Conservation (phyloP, 2,888 invertebrate genomes). For the Tolmerus cingulatus region DNA sequence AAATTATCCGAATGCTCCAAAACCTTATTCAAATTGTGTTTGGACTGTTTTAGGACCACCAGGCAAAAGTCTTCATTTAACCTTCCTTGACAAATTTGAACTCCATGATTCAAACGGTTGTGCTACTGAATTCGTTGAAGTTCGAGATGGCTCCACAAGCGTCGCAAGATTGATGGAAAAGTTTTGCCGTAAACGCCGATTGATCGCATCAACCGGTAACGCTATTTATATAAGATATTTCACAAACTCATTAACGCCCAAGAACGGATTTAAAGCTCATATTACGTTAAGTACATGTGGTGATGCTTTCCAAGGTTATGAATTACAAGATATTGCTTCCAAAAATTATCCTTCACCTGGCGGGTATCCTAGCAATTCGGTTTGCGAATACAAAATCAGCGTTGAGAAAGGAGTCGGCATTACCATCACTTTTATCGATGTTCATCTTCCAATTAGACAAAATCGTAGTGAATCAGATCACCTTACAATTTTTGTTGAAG, state of each 20-base stretch:
- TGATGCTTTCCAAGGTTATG: conserved; percentile 69
- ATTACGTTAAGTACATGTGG: conserved; percentile 68
- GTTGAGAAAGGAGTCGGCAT: conserved; percentile 62
- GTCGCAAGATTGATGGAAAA: conserved; percentile 71
- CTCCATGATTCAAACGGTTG: conserved; percentile 65
- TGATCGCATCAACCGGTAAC: conserved; percentile 71
- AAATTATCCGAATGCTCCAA: conserved; percentile 81
- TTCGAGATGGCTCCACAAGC: conserved; percentile 83
- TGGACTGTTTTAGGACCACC: conserved; percentile 80
- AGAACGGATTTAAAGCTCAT: conserved; percentile 76
- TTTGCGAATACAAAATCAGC: conserved; percentile 78
- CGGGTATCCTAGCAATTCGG: conserved; percentile 67
- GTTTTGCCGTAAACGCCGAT: conserved; percentile 68
- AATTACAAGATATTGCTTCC: conserved; percentile 70
- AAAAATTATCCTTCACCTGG: conserved; percentile 73
- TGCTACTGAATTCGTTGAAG: conserved; percentile 70
- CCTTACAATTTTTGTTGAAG: conserved; percentile 58
- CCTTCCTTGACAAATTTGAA: conserved; percentile 80
- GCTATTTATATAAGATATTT: conserved; percentile 75
- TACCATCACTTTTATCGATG: conserved; percentile 63
- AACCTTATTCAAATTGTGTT: conserved; percentile 80
- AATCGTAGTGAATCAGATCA: conserved; percentile 59
- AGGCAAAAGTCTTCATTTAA: conserved; percentile 77
- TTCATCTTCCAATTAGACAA: conserved; percentile 61
- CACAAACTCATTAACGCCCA: conserved; percentile 74